Evolutionary conservation across 2,113 vertebrate genomes (phyloP), one percentile per base, ranked within the genome.

Genomic region (Polypterus senegalus): DNA sequence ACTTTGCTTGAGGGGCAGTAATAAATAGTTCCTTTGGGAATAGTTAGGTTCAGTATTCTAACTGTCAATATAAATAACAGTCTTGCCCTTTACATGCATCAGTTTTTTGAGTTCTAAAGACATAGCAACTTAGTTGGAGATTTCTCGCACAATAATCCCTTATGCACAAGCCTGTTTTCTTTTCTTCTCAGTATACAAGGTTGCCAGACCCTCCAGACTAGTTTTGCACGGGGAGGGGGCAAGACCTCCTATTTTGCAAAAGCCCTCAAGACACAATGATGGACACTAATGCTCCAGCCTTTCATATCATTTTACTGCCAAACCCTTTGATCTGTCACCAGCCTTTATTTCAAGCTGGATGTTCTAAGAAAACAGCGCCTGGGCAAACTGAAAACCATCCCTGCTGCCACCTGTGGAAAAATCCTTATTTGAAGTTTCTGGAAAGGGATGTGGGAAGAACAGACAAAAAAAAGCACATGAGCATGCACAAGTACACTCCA

Each of bases 261-360:
- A 79, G 78, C 83, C 86, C 85, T 89, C 84, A 90, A 86, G 86
- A 82, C 86, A 89, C 78, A 81, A 83, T 89, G 89, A 89, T 89
- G 86, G 88, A 89, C 90, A 86, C 85, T 91, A 89, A 87, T 86
- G 86, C 81, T 65, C 82, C 78, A 83, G 81, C 84, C 81, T 88
- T 88, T 89, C 86, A 86, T 86, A 89, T 91, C 80, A 65, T 83
- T 91, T 92, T 89, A 89, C 87, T 81, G 80, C 73, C 66, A 65
- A 66, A 76, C 79, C 76, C 86, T 90, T 90, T 92, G 89, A 92
- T 92, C 88, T 86, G 84, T 88, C 86, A 86, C 82, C 83, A 85
- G 81, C 77, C 82, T 82, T 87, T 79, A 74, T 71, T 75, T 75
- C 74, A 83, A 76, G 52, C 70, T 76, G 80, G 73, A 70, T 74